Evolutionary conservation across 2,797 vertebrate species (phyloP).

Genomic region (Dallia pectoralis): DNA sequence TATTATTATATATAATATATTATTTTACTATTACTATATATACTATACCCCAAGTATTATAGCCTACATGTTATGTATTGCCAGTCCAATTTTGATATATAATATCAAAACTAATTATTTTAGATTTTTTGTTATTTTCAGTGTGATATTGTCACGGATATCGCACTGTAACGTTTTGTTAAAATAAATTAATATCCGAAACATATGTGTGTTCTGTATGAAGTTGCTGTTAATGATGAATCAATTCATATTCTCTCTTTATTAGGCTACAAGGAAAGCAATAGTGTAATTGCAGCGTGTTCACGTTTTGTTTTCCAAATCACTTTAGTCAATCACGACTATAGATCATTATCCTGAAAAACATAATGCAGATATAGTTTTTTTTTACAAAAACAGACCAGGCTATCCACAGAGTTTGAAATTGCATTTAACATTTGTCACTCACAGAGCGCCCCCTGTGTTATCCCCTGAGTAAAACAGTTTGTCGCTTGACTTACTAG

Average conservation of each 20-base stretch:
- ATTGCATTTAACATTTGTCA: not conserved
- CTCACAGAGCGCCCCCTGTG: slow-evolving; percentile 14
- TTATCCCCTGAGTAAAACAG: not conserved
- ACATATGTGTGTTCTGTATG: not conserved
- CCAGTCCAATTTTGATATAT: not conserved
- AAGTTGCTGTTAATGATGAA: not conserved
- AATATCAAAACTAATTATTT: not conserved
- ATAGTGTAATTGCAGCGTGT: not conserved
- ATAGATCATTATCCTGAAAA: not conserved
- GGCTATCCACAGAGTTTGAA: not conserved
- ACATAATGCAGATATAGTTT: not conserved
- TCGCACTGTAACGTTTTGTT: too few relatives aligned
- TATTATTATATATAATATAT: too few relatives aligned
- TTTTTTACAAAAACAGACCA: not conserved
- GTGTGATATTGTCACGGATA: too few relatives aligned
- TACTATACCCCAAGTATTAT: not conserved
- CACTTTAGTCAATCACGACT: not conserved
- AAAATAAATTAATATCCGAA: too few relatives aligned
- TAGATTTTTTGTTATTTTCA: not conserved
- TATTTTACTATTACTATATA: too few relatives aligned
- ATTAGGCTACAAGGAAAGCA: not conserved
- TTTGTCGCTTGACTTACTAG: not conserved
- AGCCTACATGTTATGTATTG: not conserved
- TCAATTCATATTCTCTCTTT: not conserved
- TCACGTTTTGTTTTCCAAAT: not conserved